Percentiles rank a stretch among this genome's conserved stretches.
phyloP scores from a whole-genome alignment of 2,888 invertebrate species.

The Mesorhabditis spiculigera region DNA sequence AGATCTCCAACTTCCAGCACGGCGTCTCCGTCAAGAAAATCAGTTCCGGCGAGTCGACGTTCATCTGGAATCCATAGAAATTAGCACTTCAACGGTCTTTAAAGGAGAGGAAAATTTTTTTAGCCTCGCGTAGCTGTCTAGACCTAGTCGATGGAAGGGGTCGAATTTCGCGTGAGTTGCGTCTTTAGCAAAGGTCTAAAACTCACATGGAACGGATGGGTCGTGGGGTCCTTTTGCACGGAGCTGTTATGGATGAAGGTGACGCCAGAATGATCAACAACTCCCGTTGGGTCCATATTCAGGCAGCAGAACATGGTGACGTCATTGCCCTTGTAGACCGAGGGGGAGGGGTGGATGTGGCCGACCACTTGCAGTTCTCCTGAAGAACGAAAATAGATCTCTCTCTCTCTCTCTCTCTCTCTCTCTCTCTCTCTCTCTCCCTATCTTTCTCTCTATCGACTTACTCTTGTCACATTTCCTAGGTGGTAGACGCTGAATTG shows the following conservation, averaged over 20 bases:
- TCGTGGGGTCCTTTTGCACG: slow-evolving; percentile 44
- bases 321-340: slow-evolving; percentile 48
- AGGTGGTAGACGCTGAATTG: slow-evolving; percentile 39
- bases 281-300: slow-evolving; percentile 52
- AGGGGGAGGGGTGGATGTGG: slow-evolving; percentile 38
- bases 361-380: slow-evolving; percentile 45
- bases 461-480: slow-evolving; percentile 52
- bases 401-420: not conserved
- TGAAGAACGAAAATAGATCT: slow-evolving; percentile 15
- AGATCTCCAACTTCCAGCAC: slow-evolving; percentile 49
- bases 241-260: slow-evolving; percentile 50
- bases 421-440: no score
- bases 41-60: no score
- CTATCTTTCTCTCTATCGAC: slow-evolving; percentile 7
- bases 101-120: no score
- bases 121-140: no score
- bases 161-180: no score
- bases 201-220: slow-evolving; percentile 46
- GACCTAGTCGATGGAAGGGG: no score
- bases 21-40: not conserved
- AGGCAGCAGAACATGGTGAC: slow-evolving; percentile 53
- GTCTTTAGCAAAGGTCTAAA: not conserved
- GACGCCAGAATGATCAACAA: slow-evolving; percentile 35
- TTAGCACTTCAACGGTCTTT: no score
- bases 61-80: no score